Evolutionary conservation across 2,888 invertebrate genomes (phyloP), one percentile per base, ranked within the genome.

Genomic region (Steinernema scapterisci): DNA sequence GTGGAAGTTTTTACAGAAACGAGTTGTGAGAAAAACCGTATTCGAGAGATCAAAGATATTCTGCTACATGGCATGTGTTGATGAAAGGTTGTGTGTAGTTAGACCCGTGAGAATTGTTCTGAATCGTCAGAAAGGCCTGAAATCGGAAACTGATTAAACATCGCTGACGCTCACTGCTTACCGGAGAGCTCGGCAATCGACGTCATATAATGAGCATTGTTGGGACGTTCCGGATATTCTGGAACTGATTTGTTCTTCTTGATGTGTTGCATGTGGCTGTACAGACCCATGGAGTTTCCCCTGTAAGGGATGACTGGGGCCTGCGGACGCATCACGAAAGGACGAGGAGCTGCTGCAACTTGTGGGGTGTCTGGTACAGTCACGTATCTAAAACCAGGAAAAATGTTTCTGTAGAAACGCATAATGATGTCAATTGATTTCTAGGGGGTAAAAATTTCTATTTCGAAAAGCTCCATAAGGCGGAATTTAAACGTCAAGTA

Each of bases 31-130:
- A 9, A 7, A 25, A 63, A 31, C 63, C 63, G 63, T 63, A 63
- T 63, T 27, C 31, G 31, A 31, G 63, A 63, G 63, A 63, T 63
- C 63, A 27, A 31, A n/a, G 63, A 25, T 6, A 38, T 38, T 63
- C 31, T 16, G 38, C 63, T 63, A 63, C 63, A 63, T 63, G 63
- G 63, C 63, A 63, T 63, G 63, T 63, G 63, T 31, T 63, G n/a
- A n/a, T n/a, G 63, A 63, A 31, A 31, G 63, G 63, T 63, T 21
- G 31, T 31, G 63, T 25, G 9, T 6, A 38, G 38, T 63, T 38
- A 63, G 38, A 63, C 63, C 63, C 63, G 63, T 63, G 63, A 63
- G 63, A 63, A 63, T 31, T 63, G 63, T 63, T 63, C 63, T 31
- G 63, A 27, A 31, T 63, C 63, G 16, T 63, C 63, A 16, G 63